Evolutionary conservation across 2,113 vertebrate genomes (phyloP).

Genomic region (Gymnorhina tibicen): DNA sequence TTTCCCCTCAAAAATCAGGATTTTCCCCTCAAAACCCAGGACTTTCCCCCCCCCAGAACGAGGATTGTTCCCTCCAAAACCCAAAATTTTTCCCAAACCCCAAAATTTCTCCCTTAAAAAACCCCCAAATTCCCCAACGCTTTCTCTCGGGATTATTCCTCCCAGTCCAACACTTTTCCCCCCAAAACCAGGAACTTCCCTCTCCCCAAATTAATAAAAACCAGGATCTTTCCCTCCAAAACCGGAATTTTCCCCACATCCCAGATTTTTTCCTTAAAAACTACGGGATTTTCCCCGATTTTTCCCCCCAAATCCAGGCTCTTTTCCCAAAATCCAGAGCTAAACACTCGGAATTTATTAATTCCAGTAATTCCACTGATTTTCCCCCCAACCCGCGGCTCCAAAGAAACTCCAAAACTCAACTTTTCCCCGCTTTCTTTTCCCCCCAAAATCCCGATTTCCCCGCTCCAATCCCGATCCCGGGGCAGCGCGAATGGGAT

Average conservation of each 20-base stretch:
- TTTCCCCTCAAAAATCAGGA: background rate
- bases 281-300: accelerated
- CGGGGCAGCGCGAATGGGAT: accelerated
- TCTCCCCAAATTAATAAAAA: background rate
- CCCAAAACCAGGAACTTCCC: accelerated
- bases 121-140: accelerated
- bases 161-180: no score
- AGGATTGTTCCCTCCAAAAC: no score
- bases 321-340: background rate
- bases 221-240: background rate
- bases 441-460: background rate
- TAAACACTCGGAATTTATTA: accelerated
- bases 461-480: no score
- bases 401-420: background rate
- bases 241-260: accelerated
- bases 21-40: no score
- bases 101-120: background rate
- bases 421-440: background rate
- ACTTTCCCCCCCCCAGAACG: background rate
- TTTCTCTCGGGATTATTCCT: accelerated
- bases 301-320: background rate
- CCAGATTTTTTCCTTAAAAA: accelerated
- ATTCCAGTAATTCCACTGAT: background rate
- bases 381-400: background rate
- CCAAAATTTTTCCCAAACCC: no score